Evolutionary conservation across 2,797 vertebrate species (phyloP).

Genomic region (Betta splendens): DNA sequence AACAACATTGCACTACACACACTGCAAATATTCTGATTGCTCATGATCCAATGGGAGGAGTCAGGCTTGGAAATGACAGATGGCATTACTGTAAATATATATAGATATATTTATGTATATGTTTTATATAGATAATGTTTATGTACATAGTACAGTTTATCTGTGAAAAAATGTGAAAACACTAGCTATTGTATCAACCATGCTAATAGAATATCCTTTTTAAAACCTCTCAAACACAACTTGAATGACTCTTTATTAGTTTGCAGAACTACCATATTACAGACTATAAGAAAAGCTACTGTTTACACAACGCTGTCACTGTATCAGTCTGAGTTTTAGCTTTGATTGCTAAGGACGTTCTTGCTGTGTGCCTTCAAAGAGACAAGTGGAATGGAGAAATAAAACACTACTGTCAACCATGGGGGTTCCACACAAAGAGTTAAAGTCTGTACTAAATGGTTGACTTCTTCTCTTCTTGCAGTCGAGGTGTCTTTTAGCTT

Average conservation of each 20-base stretch:
- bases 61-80: conserved; percentile 68
- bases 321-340: conserved; percentile 58
- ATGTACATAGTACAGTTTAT: conserved; percentile 82
- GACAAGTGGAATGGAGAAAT: conserved; percentile 73
- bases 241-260: conserved; percentile 60
- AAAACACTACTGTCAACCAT: conserved; percentile 64
- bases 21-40: conserved; percentile 60
- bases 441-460: conserved; percentile 56
- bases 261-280: conserved; percentile 68
- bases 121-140: conserved; percentile 81
- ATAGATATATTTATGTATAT: too few species aligned
- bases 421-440: conserved; percentile 68
- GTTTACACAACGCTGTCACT: conserved; percentile 59
- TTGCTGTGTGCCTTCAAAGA: conserved; percentile 68
- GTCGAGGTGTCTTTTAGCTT: conserved; percentile 58
- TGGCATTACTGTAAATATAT: conserved; percentile 80
- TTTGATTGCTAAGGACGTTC: conserved; percentile 55
- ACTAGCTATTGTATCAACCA: conserved; percentile 79
- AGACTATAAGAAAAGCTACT: too few species aligned
- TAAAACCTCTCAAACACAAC: conserved; percentile 74
- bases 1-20: conserved; percentile 67
- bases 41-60: conserved; percentile 61
- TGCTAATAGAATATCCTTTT: conserved; percentile 79
- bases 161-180: conserved; percentile 75
- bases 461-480: conserved; percentile 60